These are phyloP conservation scores for Sesamia nonagrioides DNA, from an alignment of 1,140 invertebrate species.

Conservation along the genomic window DNA sequence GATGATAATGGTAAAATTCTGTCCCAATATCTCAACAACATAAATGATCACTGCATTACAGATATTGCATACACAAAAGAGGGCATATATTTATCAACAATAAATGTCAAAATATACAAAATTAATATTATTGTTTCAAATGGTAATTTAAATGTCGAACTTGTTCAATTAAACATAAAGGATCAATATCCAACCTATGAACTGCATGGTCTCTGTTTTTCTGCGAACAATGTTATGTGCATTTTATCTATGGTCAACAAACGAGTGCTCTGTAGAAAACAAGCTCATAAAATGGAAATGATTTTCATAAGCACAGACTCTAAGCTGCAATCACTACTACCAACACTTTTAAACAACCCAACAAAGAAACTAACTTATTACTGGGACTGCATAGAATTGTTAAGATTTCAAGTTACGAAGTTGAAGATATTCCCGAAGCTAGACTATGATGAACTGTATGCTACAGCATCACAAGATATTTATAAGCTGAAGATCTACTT, in stretches of 20 bases:
- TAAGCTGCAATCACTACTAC: constrained; percentile 54
- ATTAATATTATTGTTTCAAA: constrained; percentile 54
- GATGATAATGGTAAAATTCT: constrained; percentile 65
- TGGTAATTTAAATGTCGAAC: constrained; percentile 55
- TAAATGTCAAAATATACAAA: constrained; percentile 72
- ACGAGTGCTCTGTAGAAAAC: constrained; percentile 67
- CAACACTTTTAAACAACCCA: constrained; percentile 67
- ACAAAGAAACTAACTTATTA: constrained; percentile 67
- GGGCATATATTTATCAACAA: constrained; percentile 64
- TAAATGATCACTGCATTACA: constrained; percentile 77
- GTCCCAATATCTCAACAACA: constrained; percentile 64
- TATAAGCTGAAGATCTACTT: constrained; percentile 77
- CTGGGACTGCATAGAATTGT: constrained; percentile 75
- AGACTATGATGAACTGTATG: constrained; percentile 66
- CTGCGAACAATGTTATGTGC: constrained; percentile 64
- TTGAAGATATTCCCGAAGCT: constrained; percentile 67
- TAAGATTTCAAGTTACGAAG: constrained; percentile 72
- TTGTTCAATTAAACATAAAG: constrained; percentile 62
- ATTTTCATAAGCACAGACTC: constrained; percentile 58
- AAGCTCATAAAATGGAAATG: constrained; percentile 62
- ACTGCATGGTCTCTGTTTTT: constrained; percentile 64
- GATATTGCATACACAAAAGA: constrained; percentile 57
- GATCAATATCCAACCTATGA: constrained; percentile 64
- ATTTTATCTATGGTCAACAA: constrained; percentile 63
- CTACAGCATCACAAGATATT: constrained; percentile 60